Conservation (phyloP, 2,113 vertebrate genomes). For the Thalassoma bifasciatum region DNA sequence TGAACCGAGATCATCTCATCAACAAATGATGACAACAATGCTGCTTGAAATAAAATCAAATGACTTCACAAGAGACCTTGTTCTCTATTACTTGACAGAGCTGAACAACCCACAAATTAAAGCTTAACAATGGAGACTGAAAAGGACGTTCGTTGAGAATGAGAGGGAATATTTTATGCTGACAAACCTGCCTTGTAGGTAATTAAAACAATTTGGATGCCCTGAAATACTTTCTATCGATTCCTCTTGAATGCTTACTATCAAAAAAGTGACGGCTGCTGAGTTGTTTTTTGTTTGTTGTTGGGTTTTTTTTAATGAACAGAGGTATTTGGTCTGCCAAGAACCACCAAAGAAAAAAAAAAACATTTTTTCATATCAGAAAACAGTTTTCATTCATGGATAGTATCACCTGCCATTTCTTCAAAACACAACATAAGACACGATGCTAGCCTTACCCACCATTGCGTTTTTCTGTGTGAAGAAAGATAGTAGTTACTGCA, state of each 20-base stretch:
- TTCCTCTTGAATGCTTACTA: background rate
- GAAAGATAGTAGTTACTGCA: background rate
- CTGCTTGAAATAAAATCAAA: background rate
- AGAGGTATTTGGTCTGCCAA: slow-evolving; percentile 18
- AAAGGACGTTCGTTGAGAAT: background rate
- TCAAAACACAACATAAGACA: background rate
- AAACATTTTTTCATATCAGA: slow-evolving; percentile 8
- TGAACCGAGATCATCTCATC: no score
- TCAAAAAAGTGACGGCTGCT: slow-evolving; percentile 15
- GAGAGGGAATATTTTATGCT: background rate
- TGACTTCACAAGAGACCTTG: background rate
- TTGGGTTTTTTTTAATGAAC: slow-evolving; percentile 39
- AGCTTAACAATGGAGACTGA: background rate
- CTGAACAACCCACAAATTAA: background rate
- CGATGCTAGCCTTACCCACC: background rate
- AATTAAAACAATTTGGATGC: slow-evolving; percentile 29
- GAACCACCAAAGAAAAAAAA: slow-evolving; percentile 18
- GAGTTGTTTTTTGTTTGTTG: no score
- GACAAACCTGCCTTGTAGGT: slow-evolving; percentile 5
- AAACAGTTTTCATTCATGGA: slow-evolving; percentile 29
- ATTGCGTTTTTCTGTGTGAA: background rate
- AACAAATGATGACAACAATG: background rate
- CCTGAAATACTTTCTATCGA: slow-evolving; percentile 13
- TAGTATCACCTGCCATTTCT: slow-evolving; percentile 34
- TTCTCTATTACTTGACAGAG: background rate